Conservation (phyloP, 2,888 invertebrate genomes). For the Atherix ibis region DNA sequence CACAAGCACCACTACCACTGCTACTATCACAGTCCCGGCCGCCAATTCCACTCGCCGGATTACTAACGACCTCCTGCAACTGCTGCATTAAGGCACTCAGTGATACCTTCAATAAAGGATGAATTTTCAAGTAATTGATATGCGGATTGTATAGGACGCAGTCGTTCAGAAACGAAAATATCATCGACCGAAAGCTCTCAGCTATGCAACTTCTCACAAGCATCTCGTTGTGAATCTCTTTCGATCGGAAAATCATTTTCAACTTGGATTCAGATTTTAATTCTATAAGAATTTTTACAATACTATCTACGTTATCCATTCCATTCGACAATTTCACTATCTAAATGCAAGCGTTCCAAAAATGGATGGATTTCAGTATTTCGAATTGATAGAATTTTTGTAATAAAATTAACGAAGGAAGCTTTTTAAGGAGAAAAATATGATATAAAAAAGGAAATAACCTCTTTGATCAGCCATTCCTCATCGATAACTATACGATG, state of each 20-base stretch:
- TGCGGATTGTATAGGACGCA: slow-evolving; percentile 32
- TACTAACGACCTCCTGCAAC: slow-evolving; percentile 13
- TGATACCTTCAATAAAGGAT: slow-evolving; percentile 27
- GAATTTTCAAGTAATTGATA: slow-evolving; percentile 30
- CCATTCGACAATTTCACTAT: too few species aligned
- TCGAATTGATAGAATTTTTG: too few species aligned
- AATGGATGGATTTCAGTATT: too few species aligned
- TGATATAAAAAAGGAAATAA: too few species aligned
- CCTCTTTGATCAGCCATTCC: slow-evolving; percentile 29
- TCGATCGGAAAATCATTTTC: slow-evolving; percentile 34
- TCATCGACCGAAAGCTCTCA: slow-evolving; percentile 35
- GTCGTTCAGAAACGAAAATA: slow-evolving; percentile 30
- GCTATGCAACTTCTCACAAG: slow-evolving; percentile 37
- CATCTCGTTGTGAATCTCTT: slow-evolving; percentile 36
- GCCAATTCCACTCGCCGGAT: too few species aligned
- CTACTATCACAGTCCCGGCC: neutral
- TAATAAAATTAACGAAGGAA: too few species aligned
- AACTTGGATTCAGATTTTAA: slow-evolving; percentile 31
- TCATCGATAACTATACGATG: slow-evolving; percentile 22
- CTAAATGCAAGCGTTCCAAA: too few species aligned
- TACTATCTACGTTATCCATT: neutral
- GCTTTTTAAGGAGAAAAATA: too few species aligned
- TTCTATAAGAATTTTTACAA: slow-evolving; percentile 25
- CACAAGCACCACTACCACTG: too few species aligned
- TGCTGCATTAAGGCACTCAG: slow-evolving; percentile 22